Evolutionary conservation across 2,113 vertebrate species (phyloP).

Genomic region (Leiothrix lutea): DNA sequence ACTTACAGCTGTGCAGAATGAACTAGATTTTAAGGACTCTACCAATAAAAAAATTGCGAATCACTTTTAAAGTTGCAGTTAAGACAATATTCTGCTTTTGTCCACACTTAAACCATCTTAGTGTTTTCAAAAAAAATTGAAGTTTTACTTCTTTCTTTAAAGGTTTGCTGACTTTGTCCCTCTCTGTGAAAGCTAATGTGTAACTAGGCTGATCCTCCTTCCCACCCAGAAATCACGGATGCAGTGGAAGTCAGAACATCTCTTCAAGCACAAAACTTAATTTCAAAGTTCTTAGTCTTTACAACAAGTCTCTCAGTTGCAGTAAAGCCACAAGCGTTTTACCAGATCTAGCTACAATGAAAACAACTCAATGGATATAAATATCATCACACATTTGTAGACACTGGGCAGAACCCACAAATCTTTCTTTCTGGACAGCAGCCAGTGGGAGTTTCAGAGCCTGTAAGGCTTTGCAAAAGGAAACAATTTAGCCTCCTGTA

Average conservation of each 20-base stretch:
- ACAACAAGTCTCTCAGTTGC: conserved; percentile 26
- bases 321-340: conserved; percentile 41
- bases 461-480: conserved; percentile 10
- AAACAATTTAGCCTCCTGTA: conserved; percentile 41
- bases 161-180: background rate
- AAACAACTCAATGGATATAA: conserved; percentile 51
- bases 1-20: background rate
- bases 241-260: background rate
- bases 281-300: background rate
- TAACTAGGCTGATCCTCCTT: background rate
- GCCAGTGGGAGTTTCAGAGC: conserved; percentile 38
- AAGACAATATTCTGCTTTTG: background rate
- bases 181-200: background rate
- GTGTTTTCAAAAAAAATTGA: background rate
- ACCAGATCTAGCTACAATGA: conserved; percentile 38
- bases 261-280: background rate
- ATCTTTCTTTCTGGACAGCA: conserved; percentile 44
- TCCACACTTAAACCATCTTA: background rate
- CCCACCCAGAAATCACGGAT: background rate
- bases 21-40: background rate
- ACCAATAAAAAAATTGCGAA: background rate
- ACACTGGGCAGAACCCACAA: conserved; percentile 45
- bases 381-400: conserved; percentile 49
- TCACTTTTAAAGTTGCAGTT: background rate
- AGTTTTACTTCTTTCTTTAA: background rate